phyloP scores from a whole-genome alignment of 1,140 invertebrate genomes.

The Panulirus ornatus region DNA sequence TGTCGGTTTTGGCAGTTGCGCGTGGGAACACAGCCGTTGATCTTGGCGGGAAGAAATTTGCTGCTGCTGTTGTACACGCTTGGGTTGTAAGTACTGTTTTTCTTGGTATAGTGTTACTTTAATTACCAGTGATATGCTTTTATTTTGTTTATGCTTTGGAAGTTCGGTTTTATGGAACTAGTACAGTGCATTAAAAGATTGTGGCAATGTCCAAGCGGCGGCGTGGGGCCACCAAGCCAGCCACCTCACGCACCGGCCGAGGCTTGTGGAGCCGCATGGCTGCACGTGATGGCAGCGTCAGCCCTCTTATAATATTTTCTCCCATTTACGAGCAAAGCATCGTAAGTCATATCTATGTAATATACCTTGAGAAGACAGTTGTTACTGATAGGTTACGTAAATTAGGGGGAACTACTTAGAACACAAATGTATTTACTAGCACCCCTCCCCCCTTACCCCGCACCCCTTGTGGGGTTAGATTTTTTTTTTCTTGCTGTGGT shows the following conservation, averaged over 20 bases:
- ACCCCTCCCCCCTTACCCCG: too few relatives aligned
- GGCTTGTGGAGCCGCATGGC: conserved; percentile 46
- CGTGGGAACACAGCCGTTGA: conserved; percentile 31
- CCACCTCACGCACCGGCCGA: background rate
- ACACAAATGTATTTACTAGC: too few relatives aligned
- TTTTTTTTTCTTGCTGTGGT: too few relatives aligned
- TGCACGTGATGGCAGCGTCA: background rate
- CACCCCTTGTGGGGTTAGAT: too few relatives aligned
- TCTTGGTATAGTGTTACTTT: background rate
- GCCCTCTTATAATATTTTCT: background rate
- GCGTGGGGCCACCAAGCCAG: background rate
- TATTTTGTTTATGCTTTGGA: conserved; percentile 5
- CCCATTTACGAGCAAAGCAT: too few relatives aligned
- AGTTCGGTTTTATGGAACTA: background rate
- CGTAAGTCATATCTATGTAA: too few relatives aligned
- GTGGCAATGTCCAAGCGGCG: background rate
- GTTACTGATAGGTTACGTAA: too few relatives aligned
- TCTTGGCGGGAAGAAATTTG: conserved; percentile 55
- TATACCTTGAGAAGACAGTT: too few relatives aligned
- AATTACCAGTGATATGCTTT: background rate
- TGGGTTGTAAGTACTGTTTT: conserved; percentile 41
- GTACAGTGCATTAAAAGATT: background rate
- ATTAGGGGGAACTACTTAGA: too few relatives aligned
- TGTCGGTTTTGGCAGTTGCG: conserved; percentile 14
- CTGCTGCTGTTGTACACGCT: conserved; percentile 5